Evolutionary conservation across 2,888 invertebrate genomes (phyloP), one percentile per base, ranked within the genome.

Genomic region (Nomada hirtipes): DNA sequence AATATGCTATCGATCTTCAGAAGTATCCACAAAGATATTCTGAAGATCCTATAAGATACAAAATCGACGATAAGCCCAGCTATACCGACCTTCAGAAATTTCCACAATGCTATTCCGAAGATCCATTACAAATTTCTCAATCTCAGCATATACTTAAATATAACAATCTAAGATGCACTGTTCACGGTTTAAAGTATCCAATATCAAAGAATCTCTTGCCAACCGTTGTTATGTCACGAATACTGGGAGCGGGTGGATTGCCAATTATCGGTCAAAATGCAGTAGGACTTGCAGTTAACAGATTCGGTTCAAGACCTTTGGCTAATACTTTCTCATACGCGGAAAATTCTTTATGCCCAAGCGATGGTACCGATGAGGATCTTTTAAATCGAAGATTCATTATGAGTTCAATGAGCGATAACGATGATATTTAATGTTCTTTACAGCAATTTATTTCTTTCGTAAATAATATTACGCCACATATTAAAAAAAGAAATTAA

Each of bases 221-320:
- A 63, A 55, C 72, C 13, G 72, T 80, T n/a, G 79, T 80, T 44
- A 79, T 80, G 10, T 88, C 90, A 52, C 90, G 91, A 71, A 91
- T 93, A 71, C 89, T 93, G 71, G 91, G 92, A 0, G 88, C 89
- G 13, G 90, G 91, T 42, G 92, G 92, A 18, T 89, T 93, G 77
- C 93, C 93, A 20, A 92, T 93, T 80, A 91, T 93, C 36, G 92
- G 92, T 13, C 93, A 93, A 72, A 89, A 91, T 9, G 92, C 93
- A 2, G 91, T 93, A 65, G 93, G 92, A 4, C 89, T 93, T 29
- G 92, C 93, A 18, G 91, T 93, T 23, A 93, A 92, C 75, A 93
- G 92, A 85, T 92, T 93, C 76, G 92, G 92, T 59, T 92, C 93
- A 10, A 90, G 88, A 11, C 90, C 91, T 29, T 73, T 91, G 26